A percentile compares a stretch with the other conserved stretches of the same genome.
Evolutionary conservation across 2,113 vertebrate species (phyloP).

Genomic region (Carollia perspicillata): DNA sequence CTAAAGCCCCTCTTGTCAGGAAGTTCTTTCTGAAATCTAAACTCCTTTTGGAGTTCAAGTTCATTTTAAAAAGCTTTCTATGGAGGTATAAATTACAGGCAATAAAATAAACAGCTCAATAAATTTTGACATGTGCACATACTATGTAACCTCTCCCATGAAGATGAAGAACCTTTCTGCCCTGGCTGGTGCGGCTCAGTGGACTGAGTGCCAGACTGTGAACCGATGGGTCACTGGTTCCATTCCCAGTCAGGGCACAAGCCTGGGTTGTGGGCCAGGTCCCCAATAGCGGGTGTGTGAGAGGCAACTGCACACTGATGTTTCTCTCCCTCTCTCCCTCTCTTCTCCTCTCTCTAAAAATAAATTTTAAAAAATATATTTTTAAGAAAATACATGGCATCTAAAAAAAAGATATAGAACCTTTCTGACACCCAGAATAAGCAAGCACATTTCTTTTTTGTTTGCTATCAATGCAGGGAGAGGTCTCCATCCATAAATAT

Average conservation of each 20-base stretch:
- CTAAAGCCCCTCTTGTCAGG: neutral
- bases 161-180: neutral
- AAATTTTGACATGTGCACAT: neutral
- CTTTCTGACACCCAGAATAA: neutral
- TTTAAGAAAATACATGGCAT: no score
- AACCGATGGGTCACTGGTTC: no score
- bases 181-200: no score
- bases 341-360: no score
- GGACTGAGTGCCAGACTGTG: no score
- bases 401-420: neutral
- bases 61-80: neutral
- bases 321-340: no score
- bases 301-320: no score
- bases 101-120: neutral
- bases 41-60: neutral
- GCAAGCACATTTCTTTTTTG: neutral
- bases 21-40: neutral
- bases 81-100: neutral
- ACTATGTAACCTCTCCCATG: neutral
- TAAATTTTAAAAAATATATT: no score
- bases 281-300: no score
- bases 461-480: neutral
- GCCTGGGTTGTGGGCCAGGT: no score
- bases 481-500: neutral
- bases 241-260: no score